Percentiles rank a stretch among this genome's conserved stretches.
Evolutionary conservation across 2,797 vertebrate genomes (phyloP).

Genomic region (Anguilla megastoma): DNA sequence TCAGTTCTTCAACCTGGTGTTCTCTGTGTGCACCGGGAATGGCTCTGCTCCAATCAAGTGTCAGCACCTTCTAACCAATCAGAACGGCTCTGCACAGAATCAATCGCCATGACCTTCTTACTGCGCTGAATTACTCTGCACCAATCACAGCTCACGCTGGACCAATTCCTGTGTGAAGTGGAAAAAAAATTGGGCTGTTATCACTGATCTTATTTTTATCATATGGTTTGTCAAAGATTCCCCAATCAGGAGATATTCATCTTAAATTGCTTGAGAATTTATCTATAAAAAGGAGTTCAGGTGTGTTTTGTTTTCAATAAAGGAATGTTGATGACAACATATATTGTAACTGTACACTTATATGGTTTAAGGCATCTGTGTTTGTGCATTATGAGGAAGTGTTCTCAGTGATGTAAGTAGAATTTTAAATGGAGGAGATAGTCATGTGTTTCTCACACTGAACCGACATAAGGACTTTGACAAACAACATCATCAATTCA

Average conservation of each 20-base stretch:
- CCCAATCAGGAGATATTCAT: not conserved
- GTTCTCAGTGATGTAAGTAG: not conserved
- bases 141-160: not conserved
- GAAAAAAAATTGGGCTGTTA: not conserved
- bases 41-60: not conserved
- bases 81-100: not conserved
- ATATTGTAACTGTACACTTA: not conserved
- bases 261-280: not conserved
- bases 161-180: not conserved
- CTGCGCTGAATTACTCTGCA: not conserved
- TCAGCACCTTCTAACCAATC: not conserved
- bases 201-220: not conserved
- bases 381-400: not conserved
- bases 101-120: not conserved
- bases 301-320: not conserved
- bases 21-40: slow-evolving; percentile 2
- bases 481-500: not conserved
- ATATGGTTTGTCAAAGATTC: not conserved
- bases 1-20: slow-evolving; percentile 60
- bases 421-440: not conserved
- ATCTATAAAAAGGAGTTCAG: not conserved
- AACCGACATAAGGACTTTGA: not conserved
- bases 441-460: not conserved
- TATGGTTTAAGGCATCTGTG: not conserved
- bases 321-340: not conserved